Percentiles rank a stretch among this genome's conserved stretches.
Evolutionary conservation across 2,888 invertebrate genomes (phyloP).

Genomic region (Amphipoea lucens): DNA sequence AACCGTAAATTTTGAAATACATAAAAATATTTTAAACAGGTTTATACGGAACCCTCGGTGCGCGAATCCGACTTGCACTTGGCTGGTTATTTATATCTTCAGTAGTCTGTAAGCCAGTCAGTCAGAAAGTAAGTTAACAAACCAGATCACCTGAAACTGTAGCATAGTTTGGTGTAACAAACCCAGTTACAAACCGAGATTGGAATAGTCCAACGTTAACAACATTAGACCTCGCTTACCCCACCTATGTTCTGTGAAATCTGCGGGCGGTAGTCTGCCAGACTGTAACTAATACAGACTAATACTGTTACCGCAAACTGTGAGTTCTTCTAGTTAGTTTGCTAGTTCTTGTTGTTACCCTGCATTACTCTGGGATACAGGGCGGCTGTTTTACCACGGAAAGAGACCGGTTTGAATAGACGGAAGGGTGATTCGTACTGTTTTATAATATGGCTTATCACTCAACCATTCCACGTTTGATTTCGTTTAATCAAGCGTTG

Average conservation of each 20-base stretch:
- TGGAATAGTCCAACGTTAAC: constrained; percentile 16
- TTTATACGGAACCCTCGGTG: no score
- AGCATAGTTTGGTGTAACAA: constrained; percentile 15
- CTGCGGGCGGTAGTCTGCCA: not conserved
- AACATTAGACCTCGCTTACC: not conserved
- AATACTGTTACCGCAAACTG: constrained; percentile 23
- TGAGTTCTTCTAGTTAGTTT: not conserved
- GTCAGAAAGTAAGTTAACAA: not conserved
- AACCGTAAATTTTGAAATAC: no score
- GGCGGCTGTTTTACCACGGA: no score
- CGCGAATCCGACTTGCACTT: no score
- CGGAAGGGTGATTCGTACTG: not conserved
- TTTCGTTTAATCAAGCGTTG: not conserved
- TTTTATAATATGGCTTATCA: not conserved
- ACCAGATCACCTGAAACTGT: constrained; percentile 7
- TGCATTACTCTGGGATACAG: not conserved
- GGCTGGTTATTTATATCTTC: not conserved
- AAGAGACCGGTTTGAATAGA: not conserved
- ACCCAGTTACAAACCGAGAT: constrained; percentile 1
- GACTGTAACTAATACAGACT: constrained; percentile 26
- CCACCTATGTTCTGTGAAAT: constrained; percentile 2
- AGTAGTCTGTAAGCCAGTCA: not conserved
- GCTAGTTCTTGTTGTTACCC: not conserved
- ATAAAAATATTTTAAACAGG: no score
- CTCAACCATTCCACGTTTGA: not conserved